Base-by-base conservation (phyloP, 2,113 vertebrate genomes). In the Laticauda laticaudata region DNA sequence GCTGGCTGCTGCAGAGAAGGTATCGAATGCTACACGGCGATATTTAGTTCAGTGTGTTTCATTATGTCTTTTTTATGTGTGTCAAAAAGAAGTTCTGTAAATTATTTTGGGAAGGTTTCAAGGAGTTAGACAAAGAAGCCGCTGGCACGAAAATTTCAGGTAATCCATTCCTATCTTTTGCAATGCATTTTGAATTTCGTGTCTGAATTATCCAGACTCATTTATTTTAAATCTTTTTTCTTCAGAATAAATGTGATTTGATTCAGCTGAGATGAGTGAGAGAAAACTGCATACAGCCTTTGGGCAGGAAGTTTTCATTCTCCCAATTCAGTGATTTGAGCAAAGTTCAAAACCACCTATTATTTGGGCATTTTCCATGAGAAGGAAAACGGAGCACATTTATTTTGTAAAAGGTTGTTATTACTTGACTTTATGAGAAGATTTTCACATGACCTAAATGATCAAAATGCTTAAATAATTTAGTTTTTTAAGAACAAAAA, bases 1-100 rank as follows among this genome's bases (percentile, higher is more conserved):
- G 5, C 1, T 2, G 54, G n/a, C 55, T 23, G 39, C 51, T 29
- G 14, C n/a, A 8, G 20, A 57, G 0, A 0, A 91, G 56, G 34
- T 43, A n/a, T 5, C 0, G 1, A 29, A 86, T 21, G 56, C 7
- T 39, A 54, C 51, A 23, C 0, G 0, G 87, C 23, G 12, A 69
- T 0, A 20, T 86, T 90, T 54, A 0, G n/a, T 0, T 1, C 10
- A 29, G 43, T 12, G 55, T 23, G 10, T 87, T 26, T 45, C 55
- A 56, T 45, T 24, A 0, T 2, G 1, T 26, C 69, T 26, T 87
- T 2, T 0, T 24, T 1, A 90, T 39, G 29, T 7, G 9, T 86
- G 24, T 85, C 26, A 64, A 24, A 23, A 92, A 54, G 86, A 85
- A n/a, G 4, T 56, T 91, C 23, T 43, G 0, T 51, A 20, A 64